Evolutionary conservation across 2,797 vertebrate genomes (phyloP), one percentile per base, ranked within the genome.

Genomic region (Ptychadena robeensis): DNA sequence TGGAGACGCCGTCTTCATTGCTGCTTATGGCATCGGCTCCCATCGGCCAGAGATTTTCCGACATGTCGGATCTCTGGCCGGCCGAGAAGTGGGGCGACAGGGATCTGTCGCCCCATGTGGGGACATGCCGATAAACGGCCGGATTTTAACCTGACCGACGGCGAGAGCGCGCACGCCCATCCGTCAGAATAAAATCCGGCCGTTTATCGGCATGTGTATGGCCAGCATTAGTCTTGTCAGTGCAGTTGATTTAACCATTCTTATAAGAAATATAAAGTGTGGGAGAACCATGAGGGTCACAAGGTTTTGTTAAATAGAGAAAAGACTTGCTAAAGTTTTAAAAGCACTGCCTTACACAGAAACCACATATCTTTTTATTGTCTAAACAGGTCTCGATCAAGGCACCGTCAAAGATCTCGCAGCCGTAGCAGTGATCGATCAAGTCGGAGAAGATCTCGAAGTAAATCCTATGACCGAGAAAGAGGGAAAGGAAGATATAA

Each of bases 361-460:
- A 48, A 6, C 18, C 9, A 27, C 22, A 10, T 68, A 34, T 14
- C n/a, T 69, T 1, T 11, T 25, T 15, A 3, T 69, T 3, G 22
- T 69, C 40, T 71, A 28, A 57, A 0, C 75, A 96, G 95, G 86
- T 96, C 96, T 72, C 90, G 92, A n/a, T 97, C 96, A 34, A 93
- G 92, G 69, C 95, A 91, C 66, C 92, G 93, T 2, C 93, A 88
- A 15, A 92, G 95, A 0, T 97, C 96, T 25, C 91, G 89, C 34
- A 98, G 96, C 79, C 88, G 89, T 80, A 98, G 96, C 73, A 94
- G 94, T 48, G 93, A 94, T 79, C 90, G 92, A 18, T 93, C 93
- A 40, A 88, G 88, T 82, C 94, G 93, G 61, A 92, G 91, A 85
- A 93, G 92, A 87, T 95, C 92, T 64, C 93, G 88, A 83, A 95